Percentiles rank a stretch among this genome's conserved stretches.
Conservation (phyloP, 2,113 vertebrate species). For the Tursiops truncatus region DNA sequence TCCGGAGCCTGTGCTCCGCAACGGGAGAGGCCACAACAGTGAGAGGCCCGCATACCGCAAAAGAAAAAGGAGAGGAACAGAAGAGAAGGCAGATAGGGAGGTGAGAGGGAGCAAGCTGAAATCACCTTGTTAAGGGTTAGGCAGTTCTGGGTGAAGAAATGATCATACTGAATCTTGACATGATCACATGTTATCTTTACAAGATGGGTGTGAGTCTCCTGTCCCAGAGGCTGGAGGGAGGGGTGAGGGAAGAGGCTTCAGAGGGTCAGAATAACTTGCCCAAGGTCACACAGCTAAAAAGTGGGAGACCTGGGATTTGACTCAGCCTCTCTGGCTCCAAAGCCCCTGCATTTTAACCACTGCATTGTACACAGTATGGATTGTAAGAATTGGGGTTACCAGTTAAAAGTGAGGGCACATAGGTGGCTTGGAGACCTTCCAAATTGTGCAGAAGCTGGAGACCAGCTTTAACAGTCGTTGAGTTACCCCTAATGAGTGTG, state of each 20-base stretch:
- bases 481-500: neutral
- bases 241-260: neutral
- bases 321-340: neutral
- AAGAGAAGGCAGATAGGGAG: neutral
- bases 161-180: neutral
- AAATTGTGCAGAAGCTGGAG: neutral
- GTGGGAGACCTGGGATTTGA: neutral
- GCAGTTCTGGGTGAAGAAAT: neutral
- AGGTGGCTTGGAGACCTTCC: neutral
- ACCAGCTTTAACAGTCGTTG: neutral
- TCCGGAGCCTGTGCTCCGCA: too few relatives aligned
- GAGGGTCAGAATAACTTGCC: neutral
- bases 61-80: neutral
- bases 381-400: neutral
- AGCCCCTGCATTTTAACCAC: too few relatives aligned
- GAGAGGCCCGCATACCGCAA: too few relatives aligned
- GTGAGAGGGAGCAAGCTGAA: neutral
- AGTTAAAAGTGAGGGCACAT: neutral
- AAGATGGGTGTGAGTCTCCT: neutral
- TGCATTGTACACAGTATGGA: too few relatives aligned
- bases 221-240: neutral
- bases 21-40: too few relatives aligned
- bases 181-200: neutral
- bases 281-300: neutral
- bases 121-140: neutral